These are phyloP conservation scores for Xiphydria camelus DNA, from an alignment of 2,888 invertebrate genomes.

Conservation along the genomic window DNA sequence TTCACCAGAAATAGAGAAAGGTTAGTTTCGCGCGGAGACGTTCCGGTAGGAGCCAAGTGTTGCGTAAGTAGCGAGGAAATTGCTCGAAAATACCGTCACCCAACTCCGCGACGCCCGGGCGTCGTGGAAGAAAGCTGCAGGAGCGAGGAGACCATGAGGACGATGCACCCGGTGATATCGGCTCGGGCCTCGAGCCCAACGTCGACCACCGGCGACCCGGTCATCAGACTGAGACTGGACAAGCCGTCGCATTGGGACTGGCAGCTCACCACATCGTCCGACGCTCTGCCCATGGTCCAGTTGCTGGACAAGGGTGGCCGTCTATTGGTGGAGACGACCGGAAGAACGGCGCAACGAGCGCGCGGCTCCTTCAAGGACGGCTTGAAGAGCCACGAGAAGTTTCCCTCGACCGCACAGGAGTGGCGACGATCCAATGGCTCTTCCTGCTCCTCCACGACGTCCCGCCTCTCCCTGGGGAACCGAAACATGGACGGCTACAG, in stretches of 20 bases:
- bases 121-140: constrained; percentile 10
- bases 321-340: constrained; percentile 46
- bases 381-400: constrained; percentile 38
- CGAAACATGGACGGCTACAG: constrained; percentile 47
- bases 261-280: constrained; percentile 49
- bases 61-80: background rate
- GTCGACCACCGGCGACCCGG: constrained; percentile 33
- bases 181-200: constrained; percentile 27
- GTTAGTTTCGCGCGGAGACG: background rate
- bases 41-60: too few species aligned
- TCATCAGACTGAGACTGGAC: constrained; percentile 45
- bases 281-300: constrained; percentile 45
- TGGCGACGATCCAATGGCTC: too few species aligned
- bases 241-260: constrained; percentile 49
- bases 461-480: constrained; percentile 32
- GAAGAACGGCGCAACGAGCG: constrained; percentile 46
- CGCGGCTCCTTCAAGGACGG: constrained; percentile 46
- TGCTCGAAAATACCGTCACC: too few species aligned
- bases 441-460: too few species aligned
- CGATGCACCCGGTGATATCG: constrained; percentile 31
- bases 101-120: too few species aligned
- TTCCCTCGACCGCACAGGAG: constrained; percentile 2
- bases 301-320: constrained; percentile 47
- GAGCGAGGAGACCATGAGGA: constrained; percentile 34
- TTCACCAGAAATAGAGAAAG: background rate